Conservation (phyloP, 2,888 invertebrate species). For the Dryadula phaetusa region DNA sequence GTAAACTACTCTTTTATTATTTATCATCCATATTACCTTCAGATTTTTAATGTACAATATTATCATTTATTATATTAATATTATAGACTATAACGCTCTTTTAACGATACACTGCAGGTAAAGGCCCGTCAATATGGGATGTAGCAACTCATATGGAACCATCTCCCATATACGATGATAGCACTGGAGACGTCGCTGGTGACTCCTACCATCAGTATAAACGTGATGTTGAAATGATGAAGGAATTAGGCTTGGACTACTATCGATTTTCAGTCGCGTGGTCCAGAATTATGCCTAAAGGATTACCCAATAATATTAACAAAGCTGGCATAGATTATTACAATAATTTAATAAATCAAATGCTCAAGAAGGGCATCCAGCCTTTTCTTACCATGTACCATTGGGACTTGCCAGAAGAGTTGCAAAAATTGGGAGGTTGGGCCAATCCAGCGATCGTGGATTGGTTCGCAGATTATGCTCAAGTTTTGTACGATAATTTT, state of each 20-base stretch:
- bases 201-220: conserved; percentile 85
- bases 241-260: conserved; percentile 73
- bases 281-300: conserved; percentile 86
- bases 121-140: conserved; percentile 85
- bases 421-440: conserved; percentile 85
- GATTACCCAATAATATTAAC: conserved; percentile 82
- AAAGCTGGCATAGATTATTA: conserved; percentile 87
- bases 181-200: conserved; percentile 81
- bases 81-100: no score
- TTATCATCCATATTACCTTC: no score
- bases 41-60: no score
- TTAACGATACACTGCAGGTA: conserved; percentile 68
- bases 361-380: conserved; percentile 60
- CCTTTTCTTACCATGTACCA: conserved; percentile 85
- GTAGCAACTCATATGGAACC: conserved; percentile 55
- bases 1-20: conserved; percentile 58
- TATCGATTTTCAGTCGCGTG: conserved; percentile 86
- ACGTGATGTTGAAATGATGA: conserved; percentile 78
- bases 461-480: conserved; percentile 80
- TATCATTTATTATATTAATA: no score
- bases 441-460: conserved; percentile 70
- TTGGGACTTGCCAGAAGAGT: conserved; percentile 80
- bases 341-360: conserved; percentile 85
- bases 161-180: conserved; percentile 58
- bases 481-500: conserved; percentile 69